Evolutionary conservation across 2,113 vertebrate genomes (phyloP).

Genomic region (Plecotus auritus): DNA sequence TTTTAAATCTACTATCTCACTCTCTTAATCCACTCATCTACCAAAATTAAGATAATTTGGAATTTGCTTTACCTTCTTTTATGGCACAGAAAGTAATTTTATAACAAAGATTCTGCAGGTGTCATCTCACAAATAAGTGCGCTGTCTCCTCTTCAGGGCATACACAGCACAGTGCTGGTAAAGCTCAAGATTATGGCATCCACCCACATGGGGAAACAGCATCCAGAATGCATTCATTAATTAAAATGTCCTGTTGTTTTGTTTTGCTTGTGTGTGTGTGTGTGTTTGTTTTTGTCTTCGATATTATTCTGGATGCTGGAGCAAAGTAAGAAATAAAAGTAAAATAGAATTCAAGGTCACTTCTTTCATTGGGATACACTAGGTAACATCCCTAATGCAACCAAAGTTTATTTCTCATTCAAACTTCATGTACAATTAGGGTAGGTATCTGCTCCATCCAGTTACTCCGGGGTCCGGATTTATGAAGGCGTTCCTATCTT

Average conservation of each 20-base stretch:
- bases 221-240: not conserved
- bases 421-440: not conserved
- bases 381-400: not conserved
- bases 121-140: not conserved
- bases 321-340: not conserved
- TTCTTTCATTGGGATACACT: not conserved
- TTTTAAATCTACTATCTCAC: not conserved
- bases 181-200: not conserved
- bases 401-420: not conserved
- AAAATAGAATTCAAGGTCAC: not conserved
- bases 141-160: not conserved
- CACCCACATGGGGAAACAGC: not conserved
- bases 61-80: not conserved
- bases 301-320: not conserved
- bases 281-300: not conserved
- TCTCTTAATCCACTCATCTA: not conserved
- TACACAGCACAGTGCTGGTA: not conserved
- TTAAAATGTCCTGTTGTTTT: not conserved
- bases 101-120: not conserved
- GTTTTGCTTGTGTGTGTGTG: not conserved
- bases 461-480: not conserved
- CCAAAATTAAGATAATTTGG: not conserved
- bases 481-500: not conserved
- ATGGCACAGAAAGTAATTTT: not conserved
- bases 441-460: not conserved